A percentile compares a stretch with the other conserved stretches of the same genome.
phyloP scores from a whole-genome alignment of 2,113 vertebrate genomes.

The Elachura formosa region DNA sequence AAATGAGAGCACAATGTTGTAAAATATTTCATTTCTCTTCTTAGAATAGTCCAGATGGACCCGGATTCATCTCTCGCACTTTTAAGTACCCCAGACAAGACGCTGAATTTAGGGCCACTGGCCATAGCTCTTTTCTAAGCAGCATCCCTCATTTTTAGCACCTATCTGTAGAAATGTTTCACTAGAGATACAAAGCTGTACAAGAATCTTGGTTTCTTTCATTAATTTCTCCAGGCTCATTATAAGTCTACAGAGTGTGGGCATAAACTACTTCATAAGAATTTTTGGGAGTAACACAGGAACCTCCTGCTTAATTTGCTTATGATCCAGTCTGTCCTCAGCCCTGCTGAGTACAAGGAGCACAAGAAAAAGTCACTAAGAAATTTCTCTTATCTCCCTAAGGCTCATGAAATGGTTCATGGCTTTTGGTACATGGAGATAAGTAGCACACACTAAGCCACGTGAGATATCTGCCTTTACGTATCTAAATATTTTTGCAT shows the following conservation, averaged over 20 bases:
- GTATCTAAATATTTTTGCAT: neutral
- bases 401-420: neutral
- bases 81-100: neutral
- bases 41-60: neutral
- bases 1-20: neutral
- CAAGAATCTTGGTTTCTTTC: neutral
- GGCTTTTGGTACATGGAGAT: neutral
- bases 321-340: neutral
- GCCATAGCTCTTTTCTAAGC: neutral
- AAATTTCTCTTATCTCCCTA: neutral
- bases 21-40: neutral
- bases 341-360: neutral
- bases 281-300: fast-evolving
- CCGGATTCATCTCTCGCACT: neutral
- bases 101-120: neutral
- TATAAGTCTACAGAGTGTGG: neutral
- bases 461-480: neutral
- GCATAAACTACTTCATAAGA: neutral
- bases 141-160: neutral
- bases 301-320: neutral
- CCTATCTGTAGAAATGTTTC: neutral
- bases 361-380: neutral
- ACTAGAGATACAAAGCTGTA: neutral
- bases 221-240: neutral
- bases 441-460: neutral